Evolutionary conservation across 2,888 invertebrate species (phyloP), one percentile per base, ranked within the genome.

Genomic region (Caradrina kadenii): DNA sequence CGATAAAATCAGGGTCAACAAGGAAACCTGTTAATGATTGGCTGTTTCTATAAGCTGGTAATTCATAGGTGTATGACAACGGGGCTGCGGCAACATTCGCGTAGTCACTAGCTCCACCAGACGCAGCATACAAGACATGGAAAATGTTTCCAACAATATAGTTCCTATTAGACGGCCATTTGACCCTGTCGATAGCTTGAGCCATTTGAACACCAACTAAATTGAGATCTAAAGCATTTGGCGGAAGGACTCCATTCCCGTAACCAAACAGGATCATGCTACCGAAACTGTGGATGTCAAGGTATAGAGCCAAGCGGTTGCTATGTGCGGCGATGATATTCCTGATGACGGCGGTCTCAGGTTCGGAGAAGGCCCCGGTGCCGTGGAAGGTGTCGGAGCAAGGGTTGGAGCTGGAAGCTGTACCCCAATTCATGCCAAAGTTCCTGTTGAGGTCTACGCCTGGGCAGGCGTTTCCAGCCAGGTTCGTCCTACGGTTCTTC

Each of bases 401-500:
- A 1, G 94, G 96, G 62, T 86, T 89, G 75, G 59, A 79, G 76
- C 96, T 96, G 52, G 94, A 94, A 0, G 87, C 89, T 1, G 96
- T 93, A 1, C 96, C 97, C 98, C 98, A 98, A 73, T 96, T 93
- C 81, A 96, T 96, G 67, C 96, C 97, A 83, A 97, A 98, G 92
- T 98, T 98, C 13, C 98, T 94, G 90, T 98, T 98, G 0, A 97
- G 96, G 86, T 98, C 98, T 0, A 97, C 97, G 0, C 98, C 98
- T 15, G 89, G 80, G 83, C 98, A 98, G 0, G 83, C 0, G 63
- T 89, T 79, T 0, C 86, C 82, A 11, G 59, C 10, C 35, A 86
- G 67, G 65, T 89, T 89, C 31, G 88, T 89, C 0, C 91, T 79
- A 0, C 97, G 96, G 26, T 97, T 97, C 86, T 98, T 97, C 31